A percentile compares a stretch with the other conserved stretches of the same genome.
phyloP scores from a whole-genome alignment of 2,888 invertebrate genomes.

The Microctonus hyperodae region DNA sequence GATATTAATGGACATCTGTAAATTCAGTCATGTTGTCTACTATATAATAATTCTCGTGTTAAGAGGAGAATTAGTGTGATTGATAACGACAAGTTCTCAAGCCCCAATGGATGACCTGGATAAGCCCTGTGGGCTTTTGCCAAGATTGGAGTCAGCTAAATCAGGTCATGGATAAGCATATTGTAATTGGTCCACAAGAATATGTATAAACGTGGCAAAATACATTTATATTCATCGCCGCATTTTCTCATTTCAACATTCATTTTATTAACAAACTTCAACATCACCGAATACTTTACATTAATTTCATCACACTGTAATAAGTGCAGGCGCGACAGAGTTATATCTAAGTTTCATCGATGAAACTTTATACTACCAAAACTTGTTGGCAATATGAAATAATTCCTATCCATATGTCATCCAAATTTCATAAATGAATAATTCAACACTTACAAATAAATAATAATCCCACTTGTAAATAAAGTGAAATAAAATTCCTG shows the following conservation, averaged over 20 bases:
- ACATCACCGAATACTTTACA: constrained; percentile 11
- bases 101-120: neutral
- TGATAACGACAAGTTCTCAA: neutral
- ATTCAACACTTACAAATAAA: neutral
- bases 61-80: neutral
- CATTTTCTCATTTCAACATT: neutral
- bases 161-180: neutral
- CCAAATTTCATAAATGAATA: neutral
- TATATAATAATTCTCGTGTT: neutral
- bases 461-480: neutral
- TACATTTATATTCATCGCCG: neutral
- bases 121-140: neutral
- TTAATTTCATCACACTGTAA: constrained; percentile 6
- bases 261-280: constrained; percentile 6
- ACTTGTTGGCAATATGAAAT: neutral
- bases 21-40: neutral
- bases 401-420: too few species aligned
- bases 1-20: neutral
- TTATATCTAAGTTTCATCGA: neutral
- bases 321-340: neutral
- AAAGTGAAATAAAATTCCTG: too few species aligned
- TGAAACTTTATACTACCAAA: constrained; percentile 11
- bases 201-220: neutral
- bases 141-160: neutral
- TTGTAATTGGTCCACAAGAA: constrained; percentile 1